Evolutionary conservation across 2,797 vertebrate species (phyloP), one percentile per base, ranked within the genome.

Genomic region (Graptemys geographica): DNA sequence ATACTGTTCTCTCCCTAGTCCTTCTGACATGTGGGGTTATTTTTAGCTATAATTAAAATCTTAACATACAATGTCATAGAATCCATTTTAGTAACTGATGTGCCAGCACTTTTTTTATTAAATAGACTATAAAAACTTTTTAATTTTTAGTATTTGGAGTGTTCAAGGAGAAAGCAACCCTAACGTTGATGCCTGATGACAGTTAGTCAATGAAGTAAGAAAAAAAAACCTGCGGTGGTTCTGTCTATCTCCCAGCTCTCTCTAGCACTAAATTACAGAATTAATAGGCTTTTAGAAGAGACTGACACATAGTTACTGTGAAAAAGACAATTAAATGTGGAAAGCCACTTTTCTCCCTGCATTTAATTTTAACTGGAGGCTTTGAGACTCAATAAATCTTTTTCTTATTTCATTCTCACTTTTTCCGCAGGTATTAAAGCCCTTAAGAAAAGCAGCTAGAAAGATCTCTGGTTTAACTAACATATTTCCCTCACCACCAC

Each of bases 271-370:
- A 98, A 98, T 98, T 98, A 98, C 96, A 90, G 97, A 98, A 98
- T 98, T 98, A 98, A 98, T 98, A 97, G 97, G 97, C 97, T 98
- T 98, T 98, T 98, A 98, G 98, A 94, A 93, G 94, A 98, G 98
- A 97, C 96, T 98, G 98, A 97, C 98, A 97, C 95, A 86, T 81
- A 95, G 97, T 97, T 97, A 96, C 97, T 96, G 97, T 93, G 98
- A 96, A 96, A 96, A 97, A 98, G 98, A 98, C 98, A 98, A 98
- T 98, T 98, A 98, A 97, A 97, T 94, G 96, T 97, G 94, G 97
- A 97, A 98, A 98, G 95, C 95, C 93, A 96, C 97, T 98, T 97
- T 98, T 97, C 97, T 97, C 96, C 89, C 95, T 52, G 5, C 97
- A 90, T 97, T 98, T 98, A 97, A 98, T 98, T 98, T 98, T 98